Base-by-base conservation (phyloP, 2,888 invertebrate species). In the Carterocephalus palaemon region DNA sequence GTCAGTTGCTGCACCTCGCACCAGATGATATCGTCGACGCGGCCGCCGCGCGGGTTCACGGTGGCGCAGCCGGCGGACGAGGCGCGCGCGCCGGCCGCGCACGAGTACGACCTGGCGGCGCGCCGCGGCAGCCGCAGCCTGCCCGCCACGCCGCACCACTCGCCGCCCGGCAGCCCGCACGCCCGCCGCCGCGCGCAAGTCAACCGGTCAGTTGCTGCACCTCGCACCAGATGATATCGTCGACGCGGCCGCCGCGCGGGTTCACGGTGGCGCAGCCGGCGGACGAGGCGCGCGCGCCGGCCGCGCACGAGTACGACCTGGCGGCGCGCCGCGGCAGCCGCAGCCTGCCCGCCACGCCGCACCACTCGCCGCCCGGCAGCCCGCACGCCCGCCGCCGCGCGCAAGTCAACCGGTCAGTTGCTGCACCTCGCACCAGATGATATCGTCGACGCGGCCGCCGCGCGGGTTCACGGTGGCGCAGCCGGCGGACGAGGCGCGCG, bases 101-200 rank as follows among this genome's bases (percentile, higher is more conserved):
- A 47, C 8, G 61, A 60, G 24, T 83, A 76, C 70, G 54, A 69
- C 59, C 56, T 73, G 54, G 49, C 59, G 49, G 63, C 76, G 42
- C 80, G 92, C 1, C 88, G 92, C 49, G 92, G 91, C 49, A 93
- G 93, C 68, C 90, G 87, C 74, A 93, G 93, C 10, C 74, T 93
- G 49, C 94, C 94, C 0, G 89, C 89, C 0, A 90, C 92, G 1
- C 93, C 93, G 0, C 70, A 90, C 2, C 78, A 89, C 43, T 90
- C 93, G 7, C 92, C 92, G 0, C 77, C 73, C 8, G 69, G 77
- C 13, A 91, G 91, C 31, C 92, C 92, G 0, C 84, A 78, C 8
- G 69, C 75, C 28, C 86, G 89, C n/a, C 86, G 90, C 48, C 90
- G 89, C 66, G 78, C 88, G 53, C 79, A 89, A 33, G 73, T 76